Evolutionary conservation across 1,140 invertebrate species (phyloP), one percentile per base, ranked within the genome.

Genomic region (Acyrthosiphon pisum): DNA sequence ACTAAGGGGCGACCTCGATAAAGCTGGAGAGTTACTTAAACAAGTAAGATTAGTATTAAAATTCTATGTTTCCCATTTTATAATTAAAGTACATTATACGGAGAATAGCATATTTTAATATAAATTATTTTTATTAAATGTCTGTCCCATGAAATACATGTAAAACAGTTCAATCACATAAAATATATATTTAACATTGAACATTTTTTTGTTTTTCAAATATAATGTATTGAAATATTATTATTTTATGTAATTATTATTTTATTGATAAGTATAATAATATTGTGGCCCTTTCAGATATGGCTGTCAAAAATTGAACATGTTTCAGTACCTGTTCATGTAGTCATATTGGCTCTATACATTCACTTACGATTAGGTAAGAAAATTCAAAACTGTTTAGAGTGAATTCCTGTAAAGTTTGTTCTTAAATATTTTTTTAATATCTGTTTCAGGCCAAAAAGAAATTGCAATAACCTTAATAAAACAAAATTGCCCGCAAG

Each of bases 1-100:
- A 26, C 95, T 98, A 83, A 96, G 97, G 93, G 97, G 97, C 30
- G 97, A 98, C 95, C 96, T 97, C 87, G 96, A 97, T 92, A 97
- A 97, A 95, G 97, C 98, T 6, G 96, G 96, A 68, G 96, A 96
- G 94, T 95, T 97, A 48, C 95, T 98, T n/a, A 96, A 96, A 95
- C 96, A 96, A 94, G 96, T 96, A 94, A 94, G 93, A 44, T 0
- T 0, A 22, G 6, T 48, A 53, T 35, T 50, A 44, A 89, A 56
- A 90, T n/a, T 1, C 1, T 60, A 37, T 26, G 11, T 18, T 41
- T 60, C 41, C 18, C 23, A 14, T 56, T 89, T 37, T 35, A 8
- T 53, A 35, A 88, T 88, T 35, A 53, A 88, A 37, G 37, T 23
- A 9, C 4, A 84, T 11, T 22, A 23, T 68, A n/a, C 14, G n/a